These are phyloP conservation scores for Philereme transversata DNA, from an alignment of 2,888 invertebrate genomes.

Conservation along the genomic window DNA sequence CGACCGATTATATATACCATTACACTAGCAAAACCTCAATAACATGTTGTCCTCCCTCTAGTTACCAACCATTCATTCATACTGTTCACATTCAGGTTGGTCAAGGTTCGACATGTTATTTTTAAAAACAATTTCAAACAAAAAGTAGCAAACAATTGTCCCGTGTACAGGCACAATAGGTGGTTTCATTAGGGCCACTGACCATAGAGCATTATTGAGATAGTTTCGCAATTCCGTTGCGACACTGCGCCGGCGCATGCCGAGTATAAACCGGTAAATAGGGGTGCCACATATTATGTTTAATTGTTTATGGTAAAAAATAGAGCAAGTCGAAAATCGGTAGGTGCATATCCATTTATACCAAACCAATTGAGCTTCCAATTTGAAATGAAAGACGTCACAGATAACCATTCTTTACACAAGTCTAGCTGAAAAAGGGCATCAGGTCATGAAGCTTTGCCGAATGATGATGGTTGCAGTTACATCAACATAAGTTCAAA, in stretches of 20 bases:
- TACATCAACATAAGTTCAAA: too few species aligned
- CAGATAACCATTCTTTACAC: too few species aligned
- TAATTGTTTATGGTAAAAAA: too few species aligned
- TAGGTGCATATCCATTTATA: too few species aligned
- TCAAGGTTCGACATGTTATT: constrained; percentile 28
- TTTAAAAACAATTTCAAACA: constrained; percentile 28
- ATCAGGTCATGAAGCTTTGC: too few species aligned
- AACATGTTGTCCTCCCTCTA: constrained; percentile 12
- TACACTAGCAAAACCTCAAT: too few species aligned
- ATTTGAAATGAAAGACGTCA: too few species aligned
- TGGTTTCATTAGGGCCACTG: constrained; percentile 55
- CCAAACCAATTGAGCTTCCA: too few species aligned
- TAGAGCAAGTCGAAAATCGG: too few species aligned
- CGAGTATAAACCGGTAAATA: constrained; percentile 40
- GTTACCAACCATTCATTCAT: constrained; percentile 16
- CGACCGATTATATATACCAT: neutral
- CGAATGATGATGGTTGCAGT: too few species aligned
- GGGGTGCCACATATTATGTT: constrained; percentile 21
- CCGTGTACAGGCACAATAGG: constrained; percentile 49
- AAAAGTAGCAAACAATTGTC: constrained; percentile 24
- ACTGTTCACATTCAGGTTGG: constrained; percentile 13
- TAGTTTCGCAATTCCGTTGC: constrained; percentile 59
- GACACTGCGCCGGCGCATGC: constrained; percentile 47
- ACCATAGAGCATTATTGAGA: constrained; percentile 57
- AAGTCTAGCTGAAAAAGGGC: too few species aligned